Conservation (phyloP, 2,888 invertebrate species). For the Loripinus fragilis region DNA sequence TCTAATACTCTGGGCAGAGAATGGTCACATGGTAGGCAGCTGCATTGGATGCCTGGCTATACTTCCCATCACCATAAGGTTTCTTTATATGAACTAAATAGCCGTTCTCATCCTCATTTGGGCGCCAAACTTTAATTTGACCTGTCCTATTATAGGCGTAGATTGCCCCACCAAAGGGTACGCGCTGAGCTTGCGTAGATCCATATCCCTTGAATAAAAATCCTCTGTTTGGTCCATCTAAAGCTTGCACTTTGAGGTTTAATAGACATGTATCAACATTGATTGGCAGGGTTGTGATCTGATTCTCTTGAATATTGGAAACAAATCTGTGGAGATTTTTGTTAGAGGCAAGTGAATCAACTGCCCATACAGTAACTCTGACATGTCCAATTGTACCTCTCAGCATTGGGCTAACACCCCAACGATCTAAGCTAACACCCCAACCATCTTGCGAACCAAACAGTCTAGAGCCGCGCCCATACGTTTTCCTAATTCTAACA, state of each 20-base stretch:
- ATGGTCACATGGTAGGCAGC: conserved; percentile 11
- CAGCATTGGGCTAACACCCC: neutral
- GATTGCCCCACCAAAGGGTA: conserved; percentile 38
- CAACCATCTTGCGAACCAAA: conserved; percentile 19
- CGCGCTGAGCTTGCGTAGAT: conserved; percentile 16
- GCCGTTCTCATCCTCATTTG: conserved; percentile 27
- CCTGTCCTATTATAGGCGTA: conserved; percentile 34
- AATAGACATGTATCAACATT: conserved; percentile 25
- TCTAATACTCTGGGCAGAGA: too few species aligned
- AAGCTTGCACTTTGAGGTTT: conserved; percentile 31
- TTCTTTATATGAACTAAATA: conserved; percentile 26
- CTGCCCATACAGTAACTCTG: conserved; percentile 19
- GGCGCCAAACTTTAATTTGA: conserved; percentile 33
- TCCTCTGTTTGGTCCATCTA: conserved; percentile 38
- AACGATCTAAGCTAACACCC: too few species aligned
- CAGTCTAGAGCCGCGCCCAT: neutral
- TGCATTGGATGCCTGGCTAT: conserved; percentile 30
- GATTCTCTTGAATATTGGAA: neutral
- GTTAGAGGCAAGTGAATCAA: neutral
- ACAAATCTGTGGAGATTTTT: neutral
- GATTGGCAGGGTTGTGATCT: neutral
- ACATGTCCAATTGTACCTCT: conserved; percentile 13
- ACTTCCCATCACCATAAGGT: conserved; percentile 41
- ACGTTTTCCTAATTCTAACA: conserved; percentile 38
- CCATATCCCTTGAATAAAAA: conserved; percentile 40